Conservation (phyloP, 1,140 invertebrate species). For the Diorhabda elongata region DNA sequence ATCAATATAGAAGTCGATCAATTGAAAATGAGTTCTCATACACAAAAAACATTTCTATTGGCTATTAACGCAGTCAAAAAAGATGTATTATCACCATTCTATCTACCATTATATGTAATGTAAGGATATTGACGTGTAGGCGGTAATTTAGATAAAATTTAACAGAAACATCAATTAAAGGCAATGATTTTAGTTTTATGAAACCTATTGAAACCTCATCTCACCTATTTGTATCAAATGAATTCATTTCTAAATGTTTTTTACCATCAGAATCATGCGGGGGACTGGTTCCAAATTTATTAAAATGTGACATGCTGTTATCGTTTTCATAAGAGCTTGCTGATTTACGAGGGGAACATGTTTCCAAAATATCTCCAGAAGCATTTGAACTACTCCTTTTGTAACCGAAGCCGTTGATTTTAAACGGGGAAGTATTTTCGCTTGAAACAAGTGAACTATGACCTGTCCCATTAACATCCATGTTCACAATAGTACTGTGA, state of each 20-base stretch:
- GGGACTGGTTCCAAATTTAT: constrained; percentile 33
- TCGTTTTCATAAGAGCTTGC: constrained; percentile 7
- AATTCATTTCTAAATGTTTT: constrained; percentile 34
- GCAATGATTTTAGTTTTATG: too few relatives aligned
- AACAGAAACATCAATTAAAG: too few relatives aligned
- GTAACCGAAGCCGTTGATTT: not conserved
- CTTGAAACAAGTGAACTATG: not conserved
- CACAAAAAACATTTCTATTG: too few relatives aligned
- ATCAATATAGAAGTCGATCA: too few relatives aligned
- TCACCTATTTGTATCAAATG: constrained; percentile 36
- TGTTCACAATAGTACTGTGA: not conserved
- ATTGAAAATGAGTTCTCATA: too few relatives aligned
- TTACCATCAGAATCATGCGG: constrained; percentile 24
- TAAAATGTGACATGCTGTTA: constrained; percentile 22
- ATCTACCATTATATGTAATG: too few relatives aligned
- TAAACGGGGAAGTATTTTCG: not conserved
- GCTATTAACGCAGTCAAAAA: too few relatives aligned
- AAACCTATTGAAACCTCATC: not conserved
- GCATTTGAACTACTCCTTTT: not conserved
- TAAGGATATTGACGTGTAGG: too few relatives aligned
- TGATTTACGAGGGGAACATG: too few relatives aligned
- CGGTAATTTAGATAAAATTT: too few relatives aligned
- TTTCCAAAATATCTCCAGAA: not conserved
- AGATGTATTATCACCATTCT: too few relatives aligned
- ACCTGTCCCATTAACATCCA: not conserved